Base-by-base conservation (phyloP, 1,140 invertebrate genomes). In the Ridgeia piscesae region DNA sequence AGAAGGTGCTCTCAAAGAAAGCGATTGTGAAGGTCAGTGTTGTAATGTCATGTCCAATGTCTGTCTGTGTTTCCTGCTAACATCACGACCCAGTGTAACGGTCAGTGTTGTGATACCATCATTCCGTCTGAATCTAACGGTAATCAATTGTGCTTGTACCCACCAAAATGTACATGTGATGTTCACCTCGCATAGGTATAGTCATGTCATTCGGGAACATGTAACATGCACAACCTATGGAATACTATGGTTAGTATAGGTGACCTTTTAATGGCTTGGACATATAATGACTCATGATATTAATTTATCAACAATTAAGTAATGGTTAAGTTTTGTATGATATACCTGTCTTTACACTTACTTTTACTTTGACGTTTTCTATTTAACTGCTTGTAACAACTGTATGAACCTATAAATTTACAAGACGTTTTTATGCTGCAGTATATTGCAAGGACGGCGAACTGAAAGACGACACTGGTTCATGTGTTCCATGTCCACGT, bases 401-500 rank as follows among this genome's bases (percentile, higher is more conserved):
- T 8, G 58, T 77, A 77, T 77, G 8, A 77, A 21, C 58, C 58
- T 77, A 14, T 77, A 6, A 77, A 77, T 21, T 31, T 17, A 1
- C 58, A 77, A 77, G 58, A 21, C 27, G 58, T 77, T 77, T 21
- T 77, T 77, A 21, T 21, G 17, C 27, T 77, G 27, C 2, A 77
- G 58, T 0, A 0, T 77, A 77, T 77, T 77, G 58, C 58, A 77
- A 77, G 17, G 58, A 77, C 2, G 58, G 58, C 27, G 58, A 1
- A 77, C 58, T 77, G 58, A 77, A 77, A 77, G 58, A 77, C 27
- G 58, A 77, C 27, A 21, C 58, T 77, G 98, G 98, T 21, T 97
- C 97, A 88, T 99, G 99, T 95, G 98, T 99, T 94, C 97, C 98
- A 0, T 99, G 99, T 95, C 98, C 98, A 0, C 96, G 98, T 90